Base-by-base conservation (phyloP, 2,797 vertebrate genomes). In the Heliangelus exortis region DNA sequence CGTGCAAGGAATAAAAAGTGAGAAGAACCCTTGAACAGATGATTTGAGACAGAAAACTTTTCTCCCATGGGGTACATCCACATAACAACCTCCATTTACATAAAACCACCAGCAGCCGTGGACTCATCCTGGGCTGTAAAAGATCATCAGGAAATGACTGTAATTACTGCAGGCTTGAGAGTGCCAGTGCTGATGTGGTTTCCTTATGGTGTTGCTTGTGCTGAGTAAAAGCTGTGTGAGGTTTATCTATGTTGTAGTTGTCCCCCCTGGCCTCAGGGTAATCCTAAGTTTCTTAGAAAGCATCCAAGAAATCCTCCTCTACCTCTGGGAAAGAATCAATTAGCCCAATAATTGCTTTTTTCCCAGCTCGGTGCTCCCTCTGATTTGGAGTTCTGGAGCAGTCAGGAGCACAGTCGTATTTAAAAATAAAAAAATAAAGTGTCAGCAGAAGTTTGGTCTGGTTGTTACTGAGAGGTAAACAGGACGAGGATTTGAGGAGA, bases 381-480 rank as follows among this genome's bases (percentile, higher is more conserved):
- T 17, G 67, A 9, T 57, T 65, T 23, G 41, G 29, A 29, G 5
- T 83, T n/a, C 71, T 68, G 16, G 19, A 74, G 76, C 73, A 11
- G 43, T 0, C 16, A 41, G 48, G 59, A 86, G 71, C 45, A 17
- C 5, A 48, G 31, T 22, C 7, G 1, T 9, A 5, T 18, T 23
- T 4, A 10, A 9, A 59, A 71, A 66, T 19, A 15, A 36, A 36
- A 36, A 36, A 36, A 36, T 36, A 15, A 63, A 47, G 22, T 3
- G 18, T 67, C 65, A 54, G 3, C 48, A 75, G 57, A 26, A 47
- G 48, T 47, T n/a, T 3, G 61, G 65, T 31, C 29, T 23, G 19
- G 4, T 12, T 48, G 69, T 13, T 45, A 8, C 34, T 0, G 13
- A 57, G 62, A 54, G 16, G 33, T 2, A 3, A n/a, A 23, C 2